Evolutionary conservation across 2,888 invertebrate species (phyloP), one percentile per base, ranked within the genome.

Genomic region (Xanthorhoe spadicearia): DNA sequence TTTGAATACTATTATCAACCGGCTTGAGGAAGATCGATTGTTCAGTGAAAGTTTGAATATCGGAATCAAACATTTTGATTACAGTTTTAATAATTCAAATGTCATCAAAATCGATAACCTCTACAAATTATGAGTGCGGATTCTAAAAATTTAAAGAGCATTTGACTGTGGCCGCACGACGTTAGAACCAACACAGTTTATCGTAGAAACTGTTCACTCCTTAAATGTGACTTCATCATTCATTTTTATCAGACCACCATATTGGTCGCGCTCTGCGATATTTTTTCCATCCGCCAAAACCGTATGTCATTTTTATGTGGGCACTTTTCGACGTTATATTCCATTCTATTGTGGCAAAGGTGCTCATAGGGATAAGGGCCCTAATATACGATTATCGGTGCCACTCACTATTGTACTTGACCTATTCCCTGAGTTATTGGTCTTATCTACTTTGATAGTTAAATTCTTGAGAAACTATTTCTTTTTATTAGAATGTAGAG

Each of bases 371-470:
- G 92, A 92, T 92, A 91, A 92, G 91, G 90, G 88, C 88, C 82
- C 87, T 93, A 92, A 93, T 92, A 92, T 93, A 93, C 90, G 93
- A 92, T 92, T 92, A 93, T 93, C 92, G 92, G 89, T 87, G 89
- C 83, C 87, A 89, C 84, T 89, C 89, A 92, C 91, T 90, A 92
- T 92, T 92, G 91, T 92, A 86, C 88, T 90, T 92, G 91, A 93
- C 93, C 93, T 88, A 86, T 86, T 86, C 84, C 75, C 66, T 89
- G 91, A 93, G 84, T 92, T 92, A 93, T 91, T 84, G 85, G 83
- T 72, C 79, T 86, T 89, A 90, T 90, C 87, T 84, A 73, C 78
- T 80, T 78, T 83, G 87, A 89, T 88, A 80, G 84, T 83, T 82
- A 83, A 83, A 86, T 84, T 80, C 79, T 84, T 84, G 77, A 68